These are phyloP conservation scores for Callorhinus ursinus DNA, from an alignment of 2,113 vertebrate genomes.

Conservation along the genomic window DNA sequence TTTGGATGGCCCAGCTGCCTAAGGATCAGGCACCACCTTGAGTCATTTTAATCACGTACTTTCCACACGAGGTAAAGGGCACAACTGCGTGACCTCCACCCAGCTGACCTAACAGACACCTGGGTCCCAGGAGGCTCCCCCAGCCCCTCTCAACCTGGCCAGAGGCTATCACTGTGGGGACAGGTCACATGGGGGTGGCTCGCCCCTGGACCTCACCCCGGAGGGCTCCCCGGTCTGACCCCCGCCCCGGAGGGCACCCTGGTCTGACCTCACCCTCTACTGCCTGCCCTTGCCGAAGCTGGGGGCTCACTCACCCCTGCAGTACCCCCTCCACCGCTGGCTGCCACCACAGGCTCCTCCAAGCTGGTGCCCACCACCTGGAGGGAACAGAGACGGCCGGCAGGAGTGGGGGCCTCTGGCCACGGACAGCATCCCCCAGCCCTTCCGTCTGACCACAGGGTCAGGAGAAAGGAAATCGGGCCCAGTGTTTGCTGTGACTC, in stretches of 20 bases:
- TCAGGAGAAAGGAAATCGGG: not conserved
- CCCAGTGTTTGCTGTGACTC: not conserved
- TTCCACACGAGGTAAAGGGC: not conserved
- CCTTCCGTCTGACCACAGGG: not conserved
- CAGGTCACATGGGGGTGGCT: not conserved
- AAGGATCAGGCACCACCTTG: not conserved
- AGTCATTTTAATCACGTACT: not conserved
- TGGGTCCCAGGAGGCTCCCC: not conserved
- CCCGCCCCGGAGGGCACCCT: no score
- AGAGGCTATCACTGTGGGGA: not conserved
- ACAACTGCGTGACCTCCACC: not conserved
- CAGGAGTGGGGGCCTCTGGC: no score
- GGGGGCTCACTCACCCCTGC: slow-evolving; percentile 82
- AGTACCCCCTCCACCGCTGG: slow-evolving; percentile 71
- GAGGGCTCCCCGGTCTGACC: no score
- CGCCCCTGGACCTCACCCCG: not conserved
- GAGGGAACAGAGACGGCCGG: not conserved
- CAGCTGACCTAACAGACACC: accelerated
- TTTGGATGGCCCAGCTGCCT: not conserved
- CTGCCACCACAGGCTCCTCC: slow-evolving; percentile 71
- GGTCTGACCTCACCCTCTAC: not conserved
- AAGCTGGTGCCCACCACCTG: slow-evolving; percentile 81
- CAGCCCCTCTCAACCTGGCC: not conserved
- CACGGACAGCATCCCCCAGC: not conserved
- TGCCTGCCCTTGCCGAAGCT: not conserved